Base-by-base conservation (phyloP, 2,113 vertebrate species). In the Cyphomyrus discorhynchus region DNA sequence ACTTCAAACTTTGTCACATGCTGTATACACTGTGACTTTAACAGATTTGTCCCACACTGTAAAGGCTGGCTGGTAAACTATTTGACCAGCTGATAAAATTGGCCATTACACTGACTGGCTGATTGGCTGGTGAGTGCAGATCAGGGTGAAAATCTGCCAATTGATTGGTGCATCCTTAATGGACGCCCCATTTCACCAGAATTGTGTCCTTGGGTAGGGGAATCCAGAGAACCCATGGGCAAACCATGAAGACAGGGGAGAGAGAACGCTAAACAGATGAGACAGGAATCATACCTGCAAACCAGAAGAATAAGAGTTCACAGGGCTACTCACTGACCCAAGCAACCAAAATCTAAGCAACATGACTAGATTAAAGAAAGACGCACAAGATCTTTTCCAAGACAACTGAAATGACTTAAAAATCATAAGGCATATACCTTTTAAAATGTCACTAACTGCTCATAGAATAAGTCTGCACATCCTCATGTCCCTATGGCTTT, bases 391-490 rank as follows among this genome's bases (percentile, higher is more conserved):
- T 19, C 35, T 80, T 80, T 42, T 39, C 35, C 35, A 80, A 17
- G 35, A 39, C 70, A 77, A 80, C 31, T 42, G 35, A 42, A 80
- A 42, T 80, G 2, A 80, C 15, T 17, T 80, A 62, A 27, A 45
- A 58, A 89, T 19, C 27, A 82, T 0, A 17, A 90, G 62, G 15
- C 35, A 27, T 58, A 74, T 27, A n/a, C 42, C 27, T 66, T 90
- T 86, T 74, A 21, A n/a, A 35, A 45, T 70, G 53, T 88, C 27
- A 85, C 56, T 27, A 13, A 85, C n/a, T 77, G 74, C 56, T 85
- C 77, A 85, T 74, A 8, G 62, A 84, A 91, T 89, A 83, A 85
- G 49, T 88, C 89, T 91, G 89, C 89, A 66, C 31, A 88, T 53
- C 31, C 70, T 47, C 66, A 31, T 35, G 13, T 77, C 80, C 27